phyloP scores from a whole-genome alignment of 2,113 vertebrate genomes.

The Alligator sinensis region DNA sequence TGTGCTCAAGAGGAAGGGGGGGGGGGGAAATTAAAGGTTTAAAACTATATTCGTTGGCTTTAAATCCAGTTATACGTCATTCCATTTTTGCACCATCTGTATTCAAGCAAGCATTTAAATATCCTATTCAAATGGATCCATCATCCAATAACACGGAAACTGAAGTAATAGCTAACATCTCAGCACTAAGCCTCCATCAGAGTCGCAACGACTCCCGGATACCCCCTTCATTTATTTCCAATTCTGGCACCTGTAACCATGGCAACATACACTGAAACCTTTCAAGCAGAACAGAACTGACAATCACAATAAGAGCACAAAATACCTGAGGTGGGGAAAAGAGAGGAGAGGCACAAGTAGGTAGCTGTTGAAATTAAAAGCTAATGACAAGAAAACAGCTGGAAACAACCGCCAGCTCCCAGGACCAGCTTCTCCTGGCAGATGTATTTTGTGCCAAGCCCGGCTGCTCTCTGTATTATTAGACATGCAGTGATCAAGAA shows the following conservation, averaged over 20 bases:
- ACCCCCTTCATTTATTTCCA: constrained; percentile 80
- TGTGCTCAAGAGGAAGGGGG: not conserved
- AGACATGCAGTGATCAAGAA: not conserved
- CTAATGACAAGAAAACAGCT: constrained; percentile 82
- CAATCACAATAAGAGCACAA: constrained; percentile 77
- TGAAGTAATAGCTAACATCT: constrained; percentile 78
- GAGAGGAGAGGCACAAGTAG: constrained; percentile 70
- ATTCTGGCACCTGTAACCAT: constrained; percentile 81
- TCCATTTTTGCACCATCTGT: constrained; percentile 61
- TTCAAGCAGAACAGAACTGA: constrained; percentile 84
- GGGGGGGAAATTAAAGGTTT: not conserved
- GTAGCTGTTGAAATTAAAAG: constrained; percentile 83
- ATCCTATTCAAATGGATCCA: constrained; percentile 76
- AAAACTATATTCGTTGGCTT: constrained; percentile 60
- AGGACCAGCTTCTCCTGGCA: constrained; percentile 32
- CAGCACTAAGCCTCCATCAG: constrained; percentile 74
- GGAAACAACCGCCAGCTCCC: constrained; percentile 71
- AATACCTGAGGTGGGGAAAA: constrained; percentile 76
- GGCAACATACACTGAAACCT: constrained; percentile 81
- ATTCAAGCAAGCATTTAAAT: constrained; percentile 74
- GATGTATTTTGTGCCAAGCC: constrained; percentile 35
- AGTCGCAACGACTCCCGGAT: constrained; percentile 72
- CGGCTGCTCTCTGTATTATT: constrained; percentile 46
- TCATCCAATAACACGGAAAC: constrained; percentile 74
- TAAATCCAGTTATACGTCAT: constrained; percentile 65